Evolutionary conservation across 2,113 vertebrate genomes (phyloP), one percentile per base, ranked within the genome.

Genomic region (Macrotus californicus): DNA sequence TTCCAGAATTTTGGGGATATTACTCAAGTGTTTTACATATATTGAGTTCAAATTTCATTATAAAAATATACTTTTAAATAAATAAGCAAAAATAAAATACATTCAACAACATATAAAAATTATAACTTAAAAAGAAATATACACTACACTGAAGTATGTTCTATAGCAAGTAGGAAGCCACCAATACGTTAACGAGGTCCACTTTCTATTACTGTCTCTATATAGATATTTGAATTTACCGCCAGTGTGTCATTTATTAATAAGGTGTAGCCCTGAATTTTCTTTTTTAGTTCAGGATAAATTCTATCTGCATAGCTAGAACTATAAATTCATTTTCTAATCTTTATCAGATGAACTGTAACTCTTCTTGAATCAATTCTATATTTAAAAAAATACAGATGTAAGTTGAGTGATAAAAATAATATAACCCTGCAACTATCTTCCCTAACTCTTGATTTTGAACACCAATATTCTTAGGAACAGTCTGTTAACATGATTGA

Each of bases 41-140:
- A 85, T 11, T 94, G 77, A 88, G 16, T 56, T 88, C 41, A 84
- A 73, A 67, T 92, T 80, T 67, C 8, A 81, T 88, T 52, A 85
- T 39, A 86, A 95, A 66, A 92, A 64, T 56, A 76, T 10, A 7
- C 14, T 80, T 75, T 69, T 56, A 80, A 77, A 61, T 89, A 85
- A 89, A 72, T 61, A 61, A 79, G 26, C 7, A 59, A 39, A 69
- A 86, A 52, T 41, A 52, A 92, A 81, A 80, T 77, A 59, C 5
- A 64, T 83, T 67, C 76, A 83, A 67, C 14, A 75, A 48, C 3
- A 77, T 59, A 72, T 73, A 41, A 73, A 19, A 83, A 67, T 69
- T 76, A 21, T 52, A 93, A 61, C 85, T 69, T 66, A 26, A 43
- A 80, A 89, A 94, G 15, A 92, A 95, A 94, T 70, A 54, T 56